A percentile compares a stretch with the other conserved stretches of the same genome.
These are phyloP conservation scores for Oreotrochilus melanogaster DNA, from an alignment of 2,113 vertebrate genomes.

Conservation along the genomic window DNA sequence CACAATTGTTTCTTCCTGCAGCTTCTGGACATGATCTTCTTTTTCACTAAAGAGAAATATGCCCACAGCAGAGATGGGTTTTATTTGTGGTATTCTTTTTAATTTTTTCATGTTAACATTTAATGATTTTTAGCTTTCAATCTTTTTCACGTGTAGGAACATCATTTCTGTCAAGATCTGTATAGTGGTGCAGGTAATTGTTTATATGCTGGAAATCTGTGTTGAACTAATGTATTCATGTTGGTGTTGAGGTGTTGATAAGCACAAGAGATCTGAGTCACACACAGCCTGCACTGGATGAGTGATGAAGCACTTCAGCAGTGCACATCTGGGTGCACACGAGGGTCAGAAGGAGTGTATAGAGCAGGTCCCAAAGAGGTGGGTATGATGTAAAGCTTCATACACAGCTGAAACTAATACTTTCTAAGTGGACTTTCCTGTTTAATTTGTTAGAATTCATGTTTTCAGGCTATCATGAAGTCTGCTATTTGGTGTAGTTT, in stretches of 20 bases:
- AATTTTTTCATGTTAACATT: slow-evolving; percentile 25
- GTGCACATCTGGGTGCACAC: background rate
- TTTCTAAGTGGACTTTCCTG: background rate
- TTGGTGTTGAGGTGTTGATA: background rate
- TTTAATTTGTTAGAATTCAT: background rate
- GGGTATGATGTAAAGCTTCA: background rate
- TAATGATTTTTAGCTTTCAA: background rate
- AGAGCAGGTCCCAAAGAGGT: background rate
- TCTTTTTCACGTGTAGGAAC: background rate
- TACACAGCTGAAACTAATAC: background rate
- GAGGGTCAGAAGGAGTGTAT: background rate
- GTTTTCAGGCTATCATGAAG: background rate
- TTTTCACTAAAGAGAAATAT: slow-evolving; percentile 53
- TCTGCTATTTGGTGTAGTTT: background rate
- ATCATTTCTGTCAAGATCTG: background rate
- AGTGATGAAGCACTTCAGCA: background rate
- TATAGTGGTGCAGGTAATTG: background rate
- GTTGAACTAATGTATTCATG: background rate
- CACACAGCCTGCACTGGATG: background rate
- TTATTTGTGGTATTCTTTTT: slow-evolving; percentile 22
- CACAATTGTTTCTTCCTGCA: slow-evolving; percentile 49
- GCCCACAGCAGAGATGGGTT: slow-evolving; percentile 27
- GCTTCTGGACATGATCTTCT: slow-evolving; percentile 61
- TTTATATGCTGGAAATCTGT: background rate
- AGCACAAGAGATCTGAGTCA: background rate